These are phyloP conservation scores for Notarius lentiginosus DNA, from an alignment of 2,113 vertebrate genomes.

Conservation along the genomic window DNA sequence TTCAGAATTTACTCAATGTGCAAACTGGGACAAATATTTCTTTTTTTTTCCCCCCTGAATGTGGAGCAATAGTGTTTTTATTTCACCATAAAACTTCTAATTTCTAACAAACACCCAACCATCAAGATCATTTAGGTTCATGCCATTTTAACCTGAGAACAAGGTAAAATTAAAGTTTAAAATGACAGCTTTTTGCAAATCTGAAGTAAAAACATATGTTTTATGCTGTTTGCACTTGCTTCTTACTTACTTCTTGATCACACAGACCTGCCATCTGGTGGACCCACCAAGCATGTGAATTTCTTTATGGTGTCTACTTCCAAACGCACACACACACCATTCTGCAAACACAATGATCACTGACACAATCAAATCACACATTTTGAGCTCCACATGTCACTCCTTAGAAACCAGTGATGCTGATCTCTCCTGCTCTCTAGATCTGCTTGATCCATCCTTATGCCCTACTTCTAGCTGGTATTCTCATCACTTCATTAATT, in stretches of 20 bases:
- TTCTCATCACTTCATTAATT: no score
- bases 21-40: background rate
- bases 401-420: no score
- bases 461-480: no score
- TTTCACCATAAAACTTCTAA: background rate
- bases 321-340: background rate
- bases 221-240: background rate
- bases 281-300: background rate
- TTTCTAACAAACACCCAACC: background rate
- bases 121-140: background rate
- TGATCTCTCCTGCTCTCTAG: no score
- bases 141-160: background rate
- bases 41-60: background rate
- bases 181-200: background rate
- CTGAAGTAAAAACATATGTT: background rate
- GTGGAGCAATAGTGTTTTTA: background rate
- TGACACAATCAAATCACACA: background rate
- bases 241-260: background rate
- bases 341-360: background rate
- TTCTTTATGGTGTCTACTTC: background rate
- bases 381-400: no score
- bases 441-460: no score
- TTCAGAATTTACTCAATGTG: constrained; percentile 19
- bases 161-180: background rate
- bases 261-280: background rate